phyloP scores from a whole-genome alignment of 1,140 invertebrate species.

The Maconellicoccus hirsutus region DNA sequence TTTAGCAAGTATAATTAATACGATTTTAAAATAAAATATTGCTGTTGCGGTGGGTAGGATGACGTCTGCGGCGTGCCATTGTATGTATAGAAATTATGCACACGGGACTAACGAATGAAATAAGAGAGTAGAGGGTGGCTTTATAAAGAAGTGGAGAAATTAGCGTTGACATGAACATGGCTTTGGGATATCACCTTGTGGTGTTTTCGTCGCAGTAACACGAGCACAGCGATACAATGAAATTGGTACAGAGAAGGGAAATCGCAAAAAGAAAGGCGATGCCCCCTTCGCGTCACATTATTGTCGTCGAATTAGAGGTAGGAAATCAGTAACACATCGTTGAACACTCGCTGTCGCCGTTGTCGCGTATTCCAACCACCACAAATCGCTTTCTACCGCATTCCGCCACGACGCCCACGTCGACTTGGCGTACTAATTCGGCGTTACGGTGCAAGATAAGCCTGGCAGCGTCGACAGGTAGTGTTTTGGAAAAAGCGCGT shows the following conservation, averaged over 20 bases:
- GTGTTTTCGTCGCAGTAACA: not conserved
- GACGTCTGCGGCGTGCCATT: no score
- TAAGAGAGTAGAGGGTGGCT: no score
- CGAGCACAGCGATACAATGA: no score
- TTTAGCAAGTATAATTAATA: no score
- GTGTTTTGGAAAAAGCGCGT: not conserved
- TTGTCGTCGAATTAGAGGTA: not conserved
- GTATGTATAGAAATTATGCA: no score
- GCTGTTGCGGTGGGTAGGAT: no score
- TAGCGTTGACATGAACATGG: not conserved
- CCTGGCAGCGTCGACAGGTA: not conserved
- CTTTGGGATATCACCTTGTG: not conserved
- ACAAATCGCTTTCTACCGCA: not conserved
- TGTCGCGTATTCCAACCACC: not conserved
- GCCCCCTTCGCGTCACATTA: no score
- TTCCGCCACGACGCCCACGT: not conserved
- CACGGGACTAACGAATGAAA: no score
- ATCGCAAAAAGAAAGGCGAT: not conserved
- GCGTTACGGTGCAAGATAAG: not conserved
- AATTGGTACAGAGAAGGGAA: not conserved
- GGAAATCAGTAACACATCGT: constrained; percentile 1
- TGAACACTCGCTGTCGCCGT: not conserved
- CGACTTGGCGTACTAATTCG: not conserved
- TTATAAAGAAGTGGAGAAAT: no score
- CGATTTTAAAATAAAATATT: no score